Evolutionary conservation across 1,140 invertebrate species (phyloP).

Genomic region (Subanguina moxae): DNA sequence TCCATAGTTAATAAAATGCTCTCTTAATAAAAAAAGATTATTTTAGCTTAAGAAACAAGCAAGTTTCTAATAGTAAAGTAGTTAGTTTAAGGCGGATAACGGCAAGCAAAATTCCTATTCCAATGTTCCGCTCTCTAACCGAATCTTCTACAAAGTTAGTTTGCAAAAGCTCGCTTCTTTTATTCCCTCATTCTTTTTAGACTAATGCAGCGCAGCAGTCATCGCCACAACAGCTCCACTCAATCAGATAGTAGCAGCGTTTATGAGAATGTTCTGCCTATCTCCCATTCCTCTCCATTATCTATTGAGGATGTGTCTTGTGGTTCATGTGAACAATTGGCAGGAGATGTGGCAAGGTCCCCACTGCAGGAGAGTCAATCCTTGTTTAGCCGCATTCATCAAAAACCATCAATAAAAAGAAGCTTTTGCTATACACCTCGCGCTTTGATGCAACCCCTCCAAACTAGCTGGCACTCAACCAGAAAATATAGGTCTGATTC

Average conservation of each 20-base stretch:
- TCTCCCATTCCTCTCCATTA: neutral
- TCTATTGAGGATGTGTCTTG: neutral
- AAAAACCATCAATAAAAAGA: neutral
- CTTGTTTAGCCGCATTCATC: conserved; percentile 4
- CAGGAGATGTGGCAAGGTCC: neutral
- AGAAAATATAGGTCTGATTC: neutral
- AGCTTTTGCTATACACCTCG: neutral
- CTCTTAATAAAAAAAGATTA: no score
- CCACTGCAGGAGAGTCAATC: neutral
- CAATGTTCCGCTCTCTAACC: neutral
- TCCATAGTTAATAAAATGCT: no score
- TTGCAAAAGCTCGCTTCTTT: neutral
- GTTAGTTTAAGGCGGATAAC: no score
- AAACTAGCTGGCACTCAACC: neutral
- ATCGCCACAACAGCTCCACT: neutral
- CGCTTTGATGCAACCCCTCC: neutral
- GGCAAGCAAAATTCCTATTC: neutral
- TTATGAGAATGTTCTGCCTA: neutral
- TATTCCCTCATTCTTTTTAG: neutral
- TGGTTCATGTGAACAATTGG: conserved; percentile 12
- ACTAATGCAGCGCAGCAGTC: neutral
- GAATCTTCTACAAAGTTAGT: conserved; percentile 1
- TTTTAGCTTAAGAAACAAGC: no score
- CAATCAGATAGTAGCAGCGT: neutral
- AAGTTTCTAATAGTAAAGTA: no score